These are phyloP conservation scores for Xerus inauris DNA, from an alignment of 2,113 vertebrate species.

Conservation along the genomic window DNA sequence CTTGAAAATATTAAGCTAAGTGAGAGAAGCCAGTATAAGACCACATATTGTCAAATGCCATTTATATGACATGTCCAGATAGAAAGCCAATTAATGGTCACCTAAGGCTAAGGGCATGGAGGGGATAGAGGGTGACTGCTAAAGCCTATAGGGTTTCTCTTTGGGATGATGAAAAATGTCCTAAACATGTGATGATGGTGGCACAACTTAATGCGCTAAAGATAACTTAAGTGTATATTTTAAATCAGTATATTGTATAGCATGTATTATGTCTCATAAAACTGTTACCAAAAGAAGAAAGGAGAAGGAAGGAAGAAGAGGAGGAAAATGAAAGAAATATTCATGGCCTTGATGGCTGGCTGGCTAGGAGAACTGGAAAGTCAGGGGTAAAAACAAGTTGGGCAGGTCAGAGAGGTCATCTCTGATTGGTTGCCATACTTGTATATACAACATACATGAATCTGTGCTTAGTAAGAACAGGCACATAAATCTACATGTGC, in stretches of 20 bases:
- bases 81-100: not conserved
- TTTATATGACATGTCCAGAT: not conserved
- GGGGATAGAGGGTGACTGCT: not conserved
- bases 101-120: not conserved
- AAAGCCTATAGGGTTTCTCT: not conserved
- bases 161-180: not conserved
- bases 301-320: too few species aligned
- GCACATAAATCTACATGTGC: not conserved
- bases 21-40: not conserved
- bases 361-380: not conserved
- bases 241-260: not conserved
- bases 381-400: not conserved
- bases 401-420: not conserved
- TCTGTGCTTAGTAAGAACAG: not conserved
- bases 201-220: not conserved
- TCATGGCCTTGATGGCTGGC: not conserved
- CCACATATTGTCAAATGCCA: not conserved
- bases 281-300: not conserved
- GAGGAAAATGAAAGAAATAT: not conserved
- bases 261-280: not conserved
- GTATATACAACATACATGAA: not conserved
- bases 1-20: not conserved
- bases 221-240: not conserved
- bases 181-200: not conserved
- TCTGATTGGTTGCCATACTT: not conserved